Conservation (phyloP, 2,888 invertebrate species). For the Drosophila gaucha region DNA sequence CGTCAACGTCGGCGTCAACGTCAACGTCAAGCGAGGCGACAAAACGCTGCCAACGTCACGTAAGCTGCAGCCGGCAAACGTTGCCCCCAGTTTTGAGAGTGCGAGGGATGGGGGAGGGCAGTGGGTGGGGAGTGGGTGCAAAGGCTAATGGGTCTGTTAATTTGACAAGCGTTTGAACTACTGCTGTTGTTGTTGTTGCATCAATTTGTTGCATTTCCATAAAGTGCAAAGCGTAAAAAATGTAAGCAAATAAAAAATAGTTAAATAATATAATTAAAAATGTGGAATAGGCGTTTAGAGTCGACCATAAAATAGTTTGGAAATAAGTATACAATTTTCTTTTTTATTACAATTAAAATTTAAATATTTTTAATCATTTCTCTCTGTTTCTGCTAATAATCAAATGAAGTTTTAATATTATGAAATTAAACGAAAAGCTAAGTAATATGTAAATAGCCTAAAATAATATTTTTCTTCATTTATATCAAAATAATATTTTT, state of each 20-base stretch:
- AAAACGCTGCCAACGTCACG: too few species aligned
- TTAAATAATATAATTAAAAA: conserved; percentile 11
- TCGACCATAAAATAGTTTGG: background rate
- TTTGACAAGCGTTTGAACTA: conserved; percentile 26
- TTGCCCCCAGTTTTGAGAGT: conserved; percentile 1
- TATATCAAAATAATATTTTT: too few species aligned
- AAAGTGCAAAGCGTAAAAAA: conserved; percentile 22
- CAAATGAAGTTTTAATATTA: too few species aligned
- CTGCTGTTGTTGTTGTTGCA: background rate
- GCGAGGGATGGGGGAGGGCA: too few species aligned
- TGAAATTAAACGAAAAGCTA: too few species aligned
- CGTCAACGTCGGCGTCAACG: conserved; percentile 19
- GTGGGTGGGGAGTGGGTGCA: background rate
- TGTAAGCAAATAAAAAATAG: background rate
- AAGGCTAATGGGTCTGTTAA: conserved; percentile 21
- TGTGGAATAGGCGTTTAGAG: background rate
- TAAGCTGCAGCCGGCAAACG: conserved; percentile 46
- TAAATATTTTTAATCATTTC: too few species aligned
- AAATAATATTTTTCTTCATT: too few species aligned
- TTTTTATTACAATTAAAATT: background rate
- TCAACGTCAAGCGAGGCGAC: too few species aligned
- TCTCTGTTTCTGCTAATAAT: too few species aligned
- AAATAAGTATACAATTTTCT: background rate
- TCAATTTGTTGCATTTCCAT: conserved; percentile 37
- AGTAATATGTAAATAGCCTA: too few species aligned